phyloP scores from a whole-genome alignment of 2,113 vertebrate species.

The Callithrix jacchus region DNA sequence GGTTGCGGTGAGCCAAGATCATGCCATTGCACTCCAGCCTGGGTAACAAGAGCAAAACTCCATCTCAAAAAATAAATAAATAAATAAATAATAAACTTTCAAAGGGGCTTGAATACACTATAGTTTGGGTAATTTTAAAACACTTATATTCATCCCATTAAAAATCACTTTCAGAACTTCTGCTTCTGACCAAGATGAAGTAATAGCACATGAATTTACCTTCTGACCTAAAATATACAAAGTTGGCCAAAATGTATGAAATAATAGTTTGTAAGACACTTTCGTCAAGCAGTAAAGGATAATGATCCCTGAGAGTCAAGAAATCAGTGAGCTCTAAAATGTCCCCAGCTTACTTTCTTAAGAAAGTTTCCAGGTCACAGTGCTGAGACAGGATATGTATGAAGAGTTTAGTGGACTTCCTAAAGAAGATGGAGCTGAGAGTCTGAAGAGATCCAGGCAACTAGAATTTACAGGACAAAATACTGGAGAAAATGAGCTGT shows the following conservation, averaged over 20 bases:
- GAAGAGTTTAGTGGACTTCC: neutral
- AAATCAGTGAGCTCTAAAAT: neutral
- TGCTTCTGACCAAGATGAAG: neutral
- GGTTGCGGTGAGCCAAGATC: no score
- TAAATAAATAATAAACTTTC: no score
- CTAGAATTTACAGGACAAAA: neutral
- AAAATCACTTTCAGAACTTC: neutral
- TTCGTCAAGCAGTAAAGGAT: neutral
- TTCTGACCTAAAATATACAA: neutral
- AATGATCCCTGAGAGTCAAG: neutral
- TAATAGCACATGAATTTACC: neutral
- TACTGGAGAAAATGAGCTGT: neutral
- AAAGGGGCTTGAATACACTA: neutral
- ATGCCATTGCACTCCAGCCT: no score
- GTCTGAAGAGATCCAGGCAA: neutral
- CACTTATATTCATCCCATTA: neutral
- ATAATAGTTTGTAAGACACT: neutral
- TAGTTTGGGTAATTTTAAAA: neutral
- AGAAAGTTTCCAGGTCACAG: neutral
- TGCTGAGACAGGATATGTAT: neutral
- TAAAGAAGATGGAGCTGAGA: neutral
- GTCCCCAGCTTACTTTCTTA: neutral
- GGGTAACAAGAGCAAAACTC: no score
- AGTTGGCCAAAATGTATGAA: neutral
- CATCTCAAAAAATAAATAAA: no score